Conservation (phyloP, 1,140 invertebrate genomes). For the Amyelois transitella region DNA sequence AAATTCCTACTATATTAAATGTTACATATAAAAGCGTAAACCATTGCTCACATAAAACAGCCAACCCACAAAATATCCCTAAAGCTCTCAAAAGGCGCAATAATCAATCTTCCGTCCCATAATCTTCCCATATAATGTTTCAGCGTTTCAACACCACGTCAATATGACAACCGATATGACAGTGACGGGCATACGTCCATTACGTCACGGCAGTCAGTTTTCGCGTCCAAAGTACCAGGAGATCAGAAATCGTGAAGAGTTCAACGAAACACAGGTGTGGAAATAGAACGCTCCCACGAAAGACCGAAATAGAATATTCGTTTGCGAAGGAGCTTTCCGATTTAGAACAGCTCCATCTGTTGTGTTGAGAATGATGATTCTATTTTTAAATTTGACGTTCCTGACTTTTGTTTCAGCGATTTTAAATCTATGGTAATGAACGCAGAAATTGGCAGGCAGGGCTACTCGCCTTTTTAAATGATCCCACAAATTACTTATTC, state of each 20-base stretch:
- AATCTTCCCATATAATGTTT: background rate
- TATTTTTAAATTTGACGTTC: slow-evolving; percentile 9
- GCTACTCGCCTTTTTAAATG: no score
- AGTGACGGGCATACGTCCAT: slow-evolving; percentile 47
- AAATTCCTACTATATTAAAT: no score
- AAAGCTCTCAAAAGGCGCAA: background rate
- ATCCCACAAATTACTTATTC: no score
- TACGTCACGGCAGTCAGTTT: slow-evolving; percentile 52
- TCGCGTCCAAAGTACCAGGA: slow-evolving; percentile 52
- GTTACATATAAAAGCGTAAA: no score
- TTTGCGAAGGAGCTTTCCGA: slow-evolving; percentile 12
- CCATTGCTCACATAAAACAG: background rate
- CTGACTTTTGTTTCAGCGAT: no score
- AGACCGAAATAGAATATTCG: slow-evolving; percentile 43
- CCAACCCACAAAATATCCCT: background rate
- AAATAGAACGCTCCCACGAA: slow-evolving; percentile 50
- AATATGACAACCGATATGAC: slow-evolving; percentile 26
- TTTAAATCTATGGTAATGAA: no score
- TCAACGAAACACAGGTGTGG: slow-evolving; percentile 27
- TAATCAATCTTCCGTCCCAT: background rate
- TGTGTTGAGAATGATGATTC: slow-evolving; percentile 1
- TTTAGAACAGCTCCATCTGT: slow-evolving; percentile 19
- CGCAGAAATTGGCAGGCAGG: no score
- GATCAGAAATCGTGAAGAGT: slow-evolving; percentile 30
- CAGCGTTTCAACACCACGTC: slow-evolving; percentile 3